Evolutionary conservation across 2,888 invertebrate species (phyloP), one percentile per base, ranked within the genome.

Genomic region (Acrocyrtus sp.): DNA sequence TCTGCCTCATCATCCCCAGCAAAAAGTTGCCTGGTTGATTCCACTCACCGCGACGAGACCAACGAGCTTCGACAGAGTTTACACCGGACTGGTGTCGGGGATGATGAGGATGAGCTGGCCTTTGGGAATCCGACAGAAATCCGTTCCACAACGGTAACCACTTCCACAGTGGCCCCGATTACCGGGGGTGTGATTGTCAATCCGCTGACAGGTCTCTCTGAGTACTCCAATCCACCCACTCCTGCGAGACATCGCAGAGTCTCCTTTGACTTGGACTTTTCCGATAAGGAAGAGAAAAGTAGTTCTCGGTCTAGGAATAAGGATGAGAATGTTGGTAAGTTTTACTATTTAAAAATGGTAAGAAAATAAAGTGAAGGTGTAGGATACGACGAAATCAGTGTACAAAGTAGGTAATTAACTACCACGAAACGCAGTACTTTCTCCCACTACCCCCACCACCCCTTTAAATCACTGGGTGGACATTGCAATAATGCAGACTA

Each of bases 211-310:
- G 63, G 69, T 58, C 58, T 75, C 26, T 68, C 72, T 17, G 75
- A 78, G 41, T 67, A 70, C 26, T 73, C 77, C n/a, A 78, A 68
- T 61, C 76, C 78, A 74, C 85, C 85, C 85, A 87, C 87, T 60
- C 74, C 81, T 85, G 85, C 77, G 85, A 86, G 87, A 85, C 86
- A 86, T 84, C 86, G 87, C 83, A 86, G 87, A 83, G 88, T 88
- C 84, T 88, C 88, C 85, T 88, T 87, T 84, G 84, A 87, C 84
- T 81, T 87, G 81, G 84, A 82, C 84, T 86, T 76, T 57, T 74
- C 75, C 6, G 80, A 80, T 48, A 79, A 79, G 53, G 80, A 80
- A 39, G 80, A 80, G 67, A 79, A 79, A 57, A 77, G 77, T 66
- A 80, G 80, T 57, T 78, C 78, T 27, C 61, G 80, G 41, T 79